Evolutionary conservation across 1,140 invertebrate species (phyloP).

Genomic region (Eciton burchellii): DNA sequence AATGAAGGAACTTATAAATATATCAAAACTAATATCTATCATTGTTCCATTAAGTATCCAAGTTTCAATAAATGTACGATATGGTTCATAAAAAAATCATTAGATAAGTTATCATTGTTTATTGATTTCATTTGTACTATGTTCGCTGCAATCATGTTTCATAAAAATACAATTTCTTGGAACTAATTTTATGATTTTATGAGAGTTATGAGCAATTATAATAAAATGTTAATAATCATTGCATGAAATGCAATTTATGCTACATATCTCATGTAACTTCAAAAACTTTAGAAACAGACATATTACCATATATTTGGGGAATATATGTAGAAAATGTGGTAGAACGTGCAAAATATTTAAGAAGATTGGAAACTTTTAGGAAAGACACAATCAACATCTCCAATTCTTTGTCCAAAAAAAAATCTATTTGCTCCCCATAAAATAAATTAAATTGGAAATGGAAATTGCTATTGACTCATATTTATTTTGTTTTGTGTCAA

Average conservation of each 20-base stretch:
- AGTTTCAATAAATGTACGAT: background rate
- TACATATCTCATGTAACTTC: background rate
- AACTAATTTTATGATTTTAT: too few relatives aligned
- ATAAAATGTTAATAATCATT: background rate
- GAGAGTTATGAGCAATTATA: too few relatives aligned
- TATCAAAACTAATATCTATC: constrained; percentile 5
- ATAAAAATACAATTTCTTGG: constrained; percentile 6
- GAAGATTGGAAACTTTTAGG: background rate
- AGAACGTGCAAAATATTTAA: background rate
- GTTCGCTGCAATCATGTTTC: constrained; percentile 5
- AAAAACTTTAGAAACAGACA: background rate
- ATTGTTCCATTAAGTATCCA: background rate
- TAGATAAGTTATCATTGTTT: constrained; percentile 54
- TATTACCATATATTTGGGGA: constrained; percentile 2
- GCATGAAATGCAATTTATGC: background rate
- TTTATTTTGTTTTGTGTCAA: too few relatives aligned
- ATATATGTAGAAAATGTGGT: background rate
- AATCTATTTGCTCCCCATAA: too few relatives aligned
- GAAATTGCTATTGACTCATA: too few relatives aligned
- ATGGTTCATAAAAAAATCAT: constrained; percentile 28
- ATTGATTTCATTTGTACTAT: constrained; percentile 39
- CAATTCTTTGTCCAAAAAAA: background rate
- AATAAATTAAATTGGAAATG: too few relatives aligned
- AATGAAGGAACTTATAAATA: background rate
- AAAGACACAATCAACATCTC: background rate